Conservation (phyloP, 2,797 vertebrate genomes). For the Prionace glauca region DNA sequence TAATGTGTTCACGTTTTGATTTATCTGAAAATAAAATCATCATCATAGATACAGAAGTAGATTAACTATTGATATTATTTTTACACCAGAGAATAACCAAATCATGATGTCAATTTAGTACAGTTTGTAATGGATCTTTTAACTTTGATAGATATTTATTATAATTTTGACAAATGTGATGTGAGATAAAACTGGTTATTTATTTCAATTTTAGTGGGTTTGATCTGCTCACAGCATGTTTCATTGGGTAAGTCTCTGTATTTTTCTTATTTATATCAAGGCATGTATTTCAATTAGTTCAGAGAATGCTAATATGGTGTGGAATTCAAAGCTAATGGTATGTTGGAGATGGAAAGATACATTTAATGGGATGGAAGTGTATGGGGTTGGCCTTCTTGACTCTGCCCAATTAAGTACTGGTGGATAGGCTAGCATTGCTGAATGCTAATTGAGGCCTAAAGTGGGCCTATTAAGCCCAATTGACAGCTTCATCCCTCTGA, state of each 20-base stretch:
- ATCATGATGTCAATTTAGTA: not conserved
- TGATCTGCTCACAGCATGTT: not conserved
- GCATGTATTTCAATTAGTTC: not conserved
- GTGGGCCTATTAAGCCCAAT: too few species aligned
- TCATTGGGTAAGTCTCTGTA: not conserved
- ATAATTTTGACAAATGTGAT: not conserved
- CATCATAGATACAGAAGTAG: too few species aligned
- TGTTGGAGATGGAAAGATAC: too few species aligned
- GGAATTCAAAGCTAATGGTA: too few species aligned
- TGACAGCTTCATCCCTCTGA: too few species aligned
- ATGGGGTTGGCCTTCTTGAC: too few species aligned
- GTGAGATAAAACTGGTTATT: not conserved
- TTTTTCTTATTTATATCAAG: not conserved
- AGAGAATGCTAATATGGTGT: not conserved
- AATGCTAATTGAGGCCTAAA: too few species aligned
- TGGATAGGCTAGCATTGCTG: too few species aligned
- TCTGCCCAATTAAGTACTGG: too few species aligned
- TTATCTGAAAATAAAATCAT: not conserved
- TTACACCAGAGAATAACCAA: not conserved
- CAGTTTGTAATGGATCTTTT: not conserved
- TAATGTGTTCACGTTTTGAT: not conserved
- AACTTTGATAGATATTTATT: not conserved
- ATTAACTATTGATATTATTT: not conserved
- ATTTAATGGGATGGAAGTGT: too few species aligned
- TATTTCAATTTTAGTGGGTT: not conserved